Evolutionary conservation across 2,797 vertebrate species (phyloP), one percentile per base, ranked within the genome.

Genomic region (Hylomyscus alleni): DNA sequence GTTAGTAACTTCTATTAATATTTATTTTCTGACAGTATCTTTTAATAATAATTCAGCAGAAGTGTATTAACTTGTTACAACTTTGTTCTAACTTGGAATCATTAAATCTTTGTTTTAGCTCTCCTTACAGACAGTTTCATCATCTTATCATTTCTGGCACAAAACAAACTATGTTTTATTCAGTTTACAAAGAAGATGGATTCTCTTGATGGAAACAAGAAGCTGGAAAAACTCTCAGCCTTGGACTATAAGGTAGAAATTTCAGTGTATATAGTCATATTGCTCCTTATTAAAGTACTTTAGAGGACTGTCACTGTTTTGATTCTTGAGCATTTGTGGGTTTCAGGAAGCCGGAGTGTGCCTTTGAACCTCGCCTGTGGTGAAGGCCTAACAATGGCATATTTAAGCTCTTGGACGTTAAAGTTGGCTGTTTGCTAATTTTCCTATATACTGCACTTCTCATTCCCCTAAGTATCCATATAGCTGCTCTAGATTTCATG

Each of bases 181-280:
- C 99, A 99, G 97, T 99, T 99, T 98, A 97, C 99, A 97, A 99
- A 98, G 98, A 99, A 99, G 97, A 98, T 98, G 98, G 98, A 98
- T 98, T 99, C 99, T 97, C 97, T 98, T 0, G 98, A 99, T 98
- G 91, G 98, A 97, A 98, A 98, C 98, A 99, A 98, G 97, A 99
- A 98, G 95, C 95, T 98, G 96, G 99, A 99, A 98, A 99, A 99
- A 98, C 99, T 99, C 94, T 99, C 99, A 22, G 98, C 98, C 90
- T 99, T 99, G 97, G 99, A 99, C 97, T 98, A 99, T 95, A 99
- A 99, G 99, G 99, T 99, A 99, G 29, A 90, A n/a, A 67, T 97
- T 88, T 97, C 62, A 75, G 12, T 92, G 56, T 95, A 77, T 52
- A 60, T 94, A 60, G n/a, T 95, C 80, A 54, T 56, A 8, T 86